Conservation (phyloP, 2,888 invertebrate genomes). For the Chymomyza caudatula region DNA sequence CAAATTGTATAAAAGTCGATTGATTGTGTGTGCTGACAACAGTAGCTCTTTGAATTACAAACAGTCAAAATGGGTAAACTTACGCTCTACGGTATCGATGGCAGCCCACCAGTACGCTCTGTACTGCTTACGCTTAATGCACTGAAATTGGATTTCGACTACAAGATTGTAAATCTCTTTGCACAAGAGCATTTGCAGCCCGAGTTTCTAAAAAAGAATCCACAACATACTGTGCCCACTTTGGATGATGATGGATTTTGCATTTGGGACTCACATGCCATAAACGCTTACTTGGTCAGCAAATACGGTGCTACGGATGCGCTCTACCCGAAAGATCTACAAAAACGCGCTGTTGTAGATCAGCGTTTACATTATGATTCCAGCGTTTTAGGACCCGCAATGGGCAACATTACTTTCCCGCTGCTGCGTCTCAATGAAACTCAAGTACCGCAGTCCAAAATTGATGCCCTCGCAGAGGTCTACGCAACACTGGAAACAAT, state of each 20-base stretch:
- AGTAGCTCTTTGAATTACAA: background rate
- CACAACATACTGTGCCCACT: conserved; percentile 64
- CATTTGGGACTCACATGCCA: conserved; percentile 67
- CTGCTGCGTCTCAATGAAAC: conserved; percentile 15
- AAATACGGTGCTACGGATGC: conserved; percentile 58
- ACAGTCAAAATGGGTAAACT: conserved; percentile 52
- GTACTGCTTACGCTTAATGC: conserved; percentile 62
- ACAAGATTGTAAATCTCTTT: conserved; percentile 68
- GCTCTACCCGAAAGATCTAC: conserved; percentile 65
- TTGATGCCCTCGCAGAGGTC: conserved; percentile 14
- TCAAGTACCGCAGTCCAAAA: conserved; percentile 12
- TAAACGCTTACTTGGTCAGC: conserved; percentile 52
- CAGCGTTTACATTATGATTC: conserved; percentile 40
- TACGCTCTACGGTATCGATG: conserved; percentile 60
- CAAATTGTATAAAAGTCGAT: background rate
- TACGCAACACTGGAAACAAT: conserved; percentile 43
- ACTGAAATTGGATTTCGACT: conserved; percentile 55
- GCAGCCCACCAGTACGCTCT: conserved; percentile 67
- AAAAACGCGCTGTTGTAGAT: conserved; percentile 54
- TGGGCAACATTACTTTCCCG: conserved; percentile 9
- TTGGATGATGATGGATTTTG: conserved; percentile 51
- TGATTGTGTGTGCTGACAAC: background rate
- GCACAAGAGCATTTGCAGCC: conserved; percentile 36
- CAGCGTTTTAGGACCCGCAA: conserved; percentile 8
- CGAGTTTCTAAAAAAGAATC: conserved; percentile 56